Conservation (phyloP, 2,888 invertebrate genomes). For the Tanypteryx hageni region DNA sequence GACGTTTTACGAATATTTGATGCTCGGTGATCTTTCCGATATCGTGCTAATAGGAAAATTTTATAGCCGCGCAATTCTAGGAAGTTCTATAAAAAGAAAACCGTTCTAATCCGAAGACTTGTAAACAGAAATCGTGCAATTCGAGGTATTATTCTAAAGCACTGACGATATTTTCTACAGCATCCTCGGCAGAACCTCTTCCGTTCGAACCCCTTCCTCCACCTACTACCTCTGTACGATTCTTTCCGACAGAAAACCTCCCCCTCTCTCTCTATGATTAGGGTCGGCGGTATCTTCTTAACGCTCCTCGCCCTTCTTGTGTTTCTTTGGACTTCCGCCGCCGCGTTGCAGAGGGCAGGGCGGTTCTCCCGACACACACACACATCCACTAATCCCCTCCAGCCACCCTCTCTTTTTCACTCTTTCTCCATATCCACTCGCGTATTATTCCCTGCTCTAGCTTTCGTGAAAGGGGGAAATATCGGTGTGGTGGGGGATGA, state of each 20-base stretch:
- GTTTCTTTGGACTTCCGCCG: not conserved
- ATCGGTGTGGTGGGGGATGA: not conserved
- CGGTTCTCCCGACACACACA: not conserved
- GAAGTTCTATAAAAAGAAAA: too few species aligned
- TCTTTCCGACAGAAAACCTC: not conserved
- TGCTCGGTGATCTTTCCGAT: too few species aligned
- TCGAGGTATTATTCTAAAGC: too few species aligned
- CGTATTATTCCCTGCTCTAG: slow-evolving; percentile 31
- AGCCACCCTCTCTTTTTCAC: not conserved
- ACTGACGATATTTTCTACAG: too few species aligned
- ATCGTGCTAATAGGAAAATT: too few species aligned
- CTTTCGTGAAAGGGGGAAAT: slow-evolving; percentile 37
- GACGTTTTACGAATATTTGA: too few species aligned
- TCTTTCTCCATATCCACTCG: not conserved
- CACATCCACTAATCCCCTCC: not conserved
- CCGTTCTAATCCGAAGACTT: too few species aligned
- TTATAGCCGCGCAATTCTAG: too few species aligned
- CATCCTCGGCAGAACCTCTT: too few species aligned
- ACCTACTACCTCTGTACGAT: too few species aligned
- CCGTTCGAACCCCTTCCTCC: too few species aligned
- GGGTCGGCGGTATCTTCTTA: not conserved
- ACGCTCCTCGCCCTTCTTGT: not conserved
- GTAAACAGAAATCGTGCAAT: too few species aligned
- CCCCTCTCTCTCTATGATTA: not conserved
- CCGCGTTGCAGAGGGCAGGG: not conserved